Percentiles rank a stretch among this genome's conserved stretches.
Conservation (phyloP, 2,113 vertebrate genomes). For the Acanthisitta chloris region DNA sequence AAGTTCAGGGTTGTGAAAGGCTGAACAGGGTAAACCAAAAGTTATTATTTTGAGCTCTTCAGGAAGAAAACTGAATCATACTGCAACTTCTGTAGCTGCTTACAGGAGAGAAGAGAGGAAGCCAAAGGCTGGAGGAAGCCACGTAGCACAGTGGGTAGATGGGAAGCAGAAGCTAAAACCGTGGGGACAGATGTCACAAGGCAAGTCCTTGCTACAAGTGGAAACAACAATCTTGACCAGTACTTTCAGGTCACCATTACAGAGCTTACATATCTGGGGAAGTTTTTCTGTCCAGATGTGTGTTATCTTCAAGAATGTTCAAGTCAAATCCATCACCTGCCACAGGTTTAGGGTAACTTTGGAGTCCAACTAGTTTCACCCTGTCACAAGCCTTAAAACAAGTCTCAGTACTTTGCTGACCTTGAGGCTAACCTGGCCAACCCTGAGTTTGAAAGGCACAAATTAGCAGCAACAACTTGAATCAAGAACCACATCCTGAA, state of each 20-base stretch:
- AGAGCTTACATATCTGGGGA: background rate
- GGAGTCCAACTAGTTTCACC: background rate
- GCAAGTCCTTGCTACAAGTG: background rate
- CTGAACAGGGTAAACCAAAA: background rate
- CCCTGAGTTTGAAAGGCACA: background rate
- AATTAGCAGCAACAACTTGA: background rate
- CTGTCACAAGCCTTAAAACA: background rate
- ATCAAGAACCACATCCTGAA: background rate
- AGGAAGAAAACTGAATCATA: slow-evolving; percentile 33
- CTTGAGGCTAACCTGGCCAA: background rate
- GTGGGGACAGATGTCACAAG: background rate
- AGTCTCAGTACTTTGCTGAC: background rate
- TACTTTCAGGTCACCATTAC: background rate
- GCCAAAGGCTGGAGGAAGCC: background rate
- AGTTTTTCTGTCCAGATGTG: background rate
- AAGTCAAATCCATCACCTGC: background rate
- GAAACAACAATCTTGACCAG: background rate
- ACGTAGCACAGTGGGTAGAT: background rate
- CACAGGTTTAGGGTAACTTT: background rate
- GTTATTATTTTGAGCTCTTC: slow-evolving; percentile 2
- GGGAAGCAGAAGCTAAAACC: background rate
- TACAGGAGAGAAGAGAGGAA: slow-evolving; percentile 7
- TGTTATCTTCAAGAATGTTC: background rate
- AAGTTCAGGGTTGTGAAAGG: background rate
- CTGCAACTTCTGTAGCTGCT: background rate